phyloP scores from a whole-genome alignment of 2,113 vertebrate species.

The Crotophaga sulcirostris region DNA sequence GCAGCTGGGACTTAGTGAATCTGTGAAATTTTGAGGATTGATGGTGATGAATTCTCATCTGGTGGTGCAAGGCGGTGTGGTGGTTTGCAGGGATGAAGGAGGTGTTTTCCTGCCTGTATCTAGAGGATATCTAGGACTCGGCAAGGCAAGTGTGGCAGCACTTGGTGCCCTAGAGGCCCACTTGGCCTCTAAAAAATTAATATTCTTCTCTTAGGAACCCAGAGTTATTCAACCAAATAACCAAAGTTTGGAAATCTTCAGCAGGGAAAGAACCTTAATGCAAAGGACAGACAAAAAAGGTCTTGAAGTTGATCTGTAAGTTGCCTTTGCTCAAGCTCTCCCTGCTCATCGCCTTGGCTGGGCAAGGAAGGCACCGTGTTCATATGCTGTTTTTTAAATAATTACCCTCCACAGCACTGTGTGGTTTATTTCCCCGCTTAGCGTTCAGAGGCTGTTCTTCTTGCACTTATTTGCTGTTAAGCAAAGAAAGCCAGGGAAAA shows the following conservation, averaged over 20 bases:
- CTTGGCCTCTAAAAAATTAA: neutral
- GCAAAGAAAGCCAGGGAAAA: slow-evolving; percentile 58
- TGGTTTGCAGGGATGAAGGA: neutral
- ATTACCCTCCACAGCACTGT: neutral
- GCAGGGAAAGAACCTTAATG: neutral
- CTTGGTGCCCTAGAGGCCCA: neutral
- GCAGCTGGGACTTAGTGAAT: neutral
- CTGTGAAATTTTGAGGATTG: neutral
- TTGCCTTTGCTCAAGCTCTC: neutral
- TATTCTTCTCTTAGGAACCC: neutral
- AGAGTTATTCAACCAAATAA: neutral
- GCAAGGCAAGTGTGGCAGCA: neutral
- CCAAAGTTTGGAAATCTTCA: neutral
- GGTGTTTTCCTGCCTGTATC: neutral
- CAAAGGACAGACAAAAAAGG: neutral
- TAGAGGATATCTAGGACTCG: neutral
- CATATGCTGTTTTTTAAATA: neutral
- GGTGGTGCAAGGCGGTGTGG: neutral
- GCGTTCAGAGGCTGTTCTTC: slow-evolving; percentile 36
- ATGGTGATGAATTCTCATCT: neutral
- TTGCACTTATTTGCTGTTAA: slow-evolving; percentile 48
- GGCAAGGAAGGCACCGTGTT: neutral
- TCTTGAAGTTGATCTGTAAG: neutral
- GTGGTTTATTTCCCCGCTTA: neutral
- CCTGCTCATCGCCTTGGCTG: neutral